A percentile compares a stretch with the other conserved stretches of the same genome.
Conservation (phyloP, 1,140 invertebrate species). For the Harpegnathos saltator region DNA sequence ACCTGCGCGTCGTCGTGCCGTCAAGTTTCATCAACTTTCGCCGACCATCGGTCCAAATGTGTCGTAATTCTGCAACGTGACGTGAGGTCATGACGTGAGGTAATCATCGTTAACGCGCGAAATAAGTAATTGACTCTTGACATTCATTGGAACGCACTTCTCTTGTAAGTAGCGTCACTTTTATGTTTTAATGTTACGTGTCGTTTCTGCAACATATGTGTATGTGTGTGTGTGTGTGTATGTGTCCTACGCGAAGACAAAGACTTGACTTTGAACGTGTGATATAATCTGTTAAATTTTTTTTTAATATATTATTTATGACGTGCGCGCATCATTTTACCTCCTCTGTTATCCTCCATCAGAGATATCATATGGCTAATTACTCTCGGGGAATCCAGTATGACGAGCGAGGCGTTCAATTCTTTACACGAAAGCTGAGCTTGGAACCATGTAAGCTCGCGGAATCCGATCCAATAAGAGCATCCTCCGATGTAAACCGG, state of each 20-base stretch:
- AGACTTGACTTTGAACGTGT: neutral
- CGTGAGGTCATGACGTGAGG: neutral
- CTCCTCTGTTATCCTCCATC: constrained; percentile 64
- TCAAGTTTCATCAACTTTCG: neutral
- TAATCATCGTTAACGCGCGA: no score
- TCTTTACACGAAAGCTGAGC: constrained; percentile 46
- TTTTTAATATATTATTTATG: constrained; percentile 26
- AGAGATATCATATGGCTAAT: constrained; percentile 62
- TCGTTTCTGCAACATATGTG: neutral
- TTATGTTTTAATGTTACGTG: neutral
- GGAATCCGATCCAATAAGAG: constrained; percentile 64
- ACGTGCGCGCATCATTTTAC: constrained; percentile 24
- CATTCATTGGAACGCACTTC: neutral
- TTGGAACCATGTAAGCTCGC: constrained; percentile 46
- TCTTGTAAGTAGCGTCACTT: neutral
- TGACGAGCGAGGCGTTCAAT: constrained; percentile 56
- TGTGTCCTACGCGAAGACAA: no score
- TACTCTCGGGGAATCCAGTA: constrained; percentile 62
- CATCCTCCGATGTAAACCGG: neutral
- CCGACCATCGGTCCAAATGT: constrained; percentile 67
- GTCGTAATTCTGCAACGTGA: constrained; percentile 67
- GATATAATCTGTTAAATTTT: neutral
- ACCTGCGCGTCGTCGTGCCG: constrained; percentile 2
- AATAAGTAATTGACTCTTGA: neutral
- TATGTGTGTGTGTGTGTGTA: no score